A percentile compares a stretch with the other conserved stretches of the same genome.
phyloP scores from a whole-genome alignment of 2,113 vertebrate genomes.

The Clarias magur region DNA sequence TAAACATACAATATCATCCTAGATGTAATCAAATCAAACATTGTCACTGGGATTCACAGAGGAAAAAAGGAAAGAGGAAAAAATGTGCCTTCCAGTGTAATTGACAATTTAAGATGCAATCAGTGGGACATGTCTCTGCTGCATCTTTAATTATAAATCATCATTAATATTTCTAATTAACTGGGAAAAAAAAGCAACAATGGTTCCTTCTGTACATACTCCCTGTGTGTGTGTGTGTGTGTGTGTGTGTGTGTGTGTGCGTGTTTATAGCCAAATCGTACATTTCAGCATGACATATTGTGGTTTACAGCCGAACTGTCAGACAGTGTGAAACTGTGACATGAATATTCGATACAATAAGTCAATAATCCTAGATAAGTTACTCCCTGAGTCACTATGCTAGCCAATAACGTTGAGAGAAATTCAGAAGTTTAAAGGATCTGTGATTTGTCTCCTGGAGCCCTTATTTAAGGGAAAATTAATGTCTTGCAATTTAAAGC shows the following conservation, averaged over 20 bases:
- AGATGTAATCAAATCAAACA: no score
- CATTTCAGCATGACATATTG: no score
- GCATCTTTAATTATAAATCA: conserved; percentile 5
- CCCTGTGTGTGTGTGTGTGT: conserved; percentile 6
- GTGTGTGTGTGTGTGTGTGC: not conserved
- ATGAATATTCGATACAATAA: not conserved
- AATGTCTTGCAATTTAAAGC: not conserved
- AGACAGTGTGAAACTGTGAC: no score
- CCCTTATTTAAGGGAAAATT: not conserved
- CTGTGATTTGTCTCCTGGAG: not conserved
- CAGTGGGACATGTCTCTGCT: not conserved
- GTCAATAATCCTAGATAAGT: no score
- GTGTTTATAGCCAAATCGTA: not conserved
- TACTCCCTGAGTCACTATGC: no score
- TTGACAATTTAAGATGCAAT: not conserved
- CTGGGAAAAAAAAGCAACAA: not conserved
- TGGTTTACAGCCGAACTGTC: no score
- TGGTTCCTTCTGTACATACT: conserved; percentile 1
- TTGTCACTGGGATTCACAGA: not conserved
- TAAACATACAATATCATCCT: no score
- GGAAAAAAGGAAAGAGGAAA: not conserved
- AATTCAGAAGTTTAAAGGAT: not conserved
- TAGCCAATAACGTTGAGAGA: no score
- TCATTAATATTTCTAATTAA: not conserved
- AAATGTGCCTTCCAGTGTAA: not conserved